phyloP scores from a whole-genome alignment of 1,140 invertebrate genomes.

The Leptinotarsa undecemlineata region DNA sequence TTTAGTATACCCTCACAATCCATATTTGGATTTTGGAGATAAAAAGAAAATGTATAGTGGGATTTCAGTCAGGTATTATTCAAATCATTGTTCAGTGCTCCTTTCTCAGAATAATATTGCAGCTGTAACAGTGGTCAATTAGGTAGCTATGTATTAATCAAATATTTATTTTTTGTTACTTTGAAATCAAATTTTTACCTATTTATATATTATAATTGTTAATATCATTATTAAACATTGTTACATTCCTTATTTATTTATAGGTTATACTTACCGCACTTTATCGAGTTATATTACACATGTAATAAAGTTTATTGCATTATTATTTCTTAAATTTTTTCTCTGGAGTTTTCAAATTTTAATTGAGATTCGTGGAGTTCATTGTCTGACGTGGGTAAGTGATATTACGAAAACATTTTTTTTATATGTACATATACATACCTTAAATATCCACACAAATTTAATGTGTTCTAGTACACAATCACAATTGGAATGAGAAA shows the following conservation, averaged over 20 bases:
- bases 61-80: no score
- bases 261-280: slow-evolving; percentile 31
- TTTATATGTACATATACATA: no score
- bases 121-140: slow-evolving; percentile 17
- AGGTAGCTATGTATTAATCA: slow-evolving; percentile 10
- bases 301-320: background rate
- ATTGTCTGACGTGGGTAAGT: no score
- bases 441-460: no score
- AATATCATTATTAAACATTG: slow-evolving; percentile 30
- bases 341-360: no score
- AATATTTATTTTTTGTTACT: slow-evolving; percentile 29
- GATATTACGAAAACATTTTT: no score
- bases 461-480: no score
- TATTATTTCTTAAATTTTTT: background rate
- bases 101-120: background rate
- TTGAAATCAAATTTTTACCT: slow-evolving; percentile 24
- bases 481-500: no score
- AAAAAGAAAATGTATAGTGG: no score
- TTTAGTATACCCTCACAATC: no score
- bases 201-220: slow-evolving; percentile 28
- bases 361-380: no score
- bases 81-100: background rate
- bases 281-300: background rate
- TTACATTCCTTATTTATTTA: slow-evolving; percentile 42
- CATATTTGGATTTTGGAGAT: no score